A percentile compares a stretch with the other conserved stretches of the same genome.
phyloP scores from a whole-genome alignment of 2,113 vertebrate genomes.

The Drymodes brunneopygia region DNA sequence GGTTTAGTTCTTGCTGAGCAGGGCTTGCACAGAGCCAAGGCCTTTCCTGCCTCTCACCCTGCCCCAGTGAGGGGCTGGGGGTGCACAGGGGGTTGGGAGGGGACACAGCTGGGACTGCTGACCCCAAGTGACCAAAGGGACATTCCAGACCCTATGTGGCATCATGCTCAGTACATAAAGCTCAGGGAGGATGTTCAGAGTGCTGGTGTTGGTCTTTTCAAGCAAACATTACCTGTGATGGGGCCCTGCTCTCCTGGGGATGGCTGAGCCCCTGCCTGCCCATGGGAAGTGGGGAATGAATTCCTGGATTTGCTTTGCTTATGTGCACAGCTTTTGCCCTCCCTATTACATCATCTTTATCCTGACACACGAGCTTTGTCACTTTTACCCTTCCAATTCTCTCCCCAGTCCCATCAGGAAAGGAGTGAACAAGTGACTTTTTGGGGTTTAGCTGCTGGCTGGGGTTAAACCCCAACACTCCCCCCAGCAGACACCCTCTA shows the following conservation, averaged over 20 bases:
- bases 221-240: background rate
- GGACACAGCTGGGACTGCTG: background rate
- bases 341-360: background rate
- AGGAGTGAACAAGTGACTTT: background rate
- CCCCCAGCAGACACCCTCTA: background rate
- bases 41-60: background rate
- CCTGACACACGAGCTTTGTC: background rate
- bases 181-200: fast-evolving
- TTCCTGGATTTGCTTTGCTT: background rate
- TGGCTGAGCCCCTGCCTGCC: background rate
- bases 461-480: background rate
- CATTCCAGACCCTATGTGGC: background rate
- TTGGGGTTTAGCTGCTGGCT: background rate
- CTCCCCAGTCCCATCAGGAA: background rate
- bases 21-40: background rate
- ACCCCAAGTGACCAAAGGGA: background rate
- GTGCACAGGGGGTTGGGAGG: background rate
- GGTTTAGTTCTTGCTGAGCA: background rate
- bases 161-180: background rate
- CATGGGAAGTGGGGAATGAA: background rate
- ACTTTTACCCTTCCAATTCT: background rate
- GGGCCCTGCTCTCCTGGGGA: background rate
- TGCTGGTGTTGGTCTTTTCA: background rate
- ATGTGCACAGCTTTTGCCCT: background rate
- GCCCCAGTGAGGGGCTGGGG: background rate